A percentile compares a stretch with the other conserved stretches of the same genome.
Conservation (phyloP, 2,888 invertebrate genomes). For the Cephus pulcher region DNA sequence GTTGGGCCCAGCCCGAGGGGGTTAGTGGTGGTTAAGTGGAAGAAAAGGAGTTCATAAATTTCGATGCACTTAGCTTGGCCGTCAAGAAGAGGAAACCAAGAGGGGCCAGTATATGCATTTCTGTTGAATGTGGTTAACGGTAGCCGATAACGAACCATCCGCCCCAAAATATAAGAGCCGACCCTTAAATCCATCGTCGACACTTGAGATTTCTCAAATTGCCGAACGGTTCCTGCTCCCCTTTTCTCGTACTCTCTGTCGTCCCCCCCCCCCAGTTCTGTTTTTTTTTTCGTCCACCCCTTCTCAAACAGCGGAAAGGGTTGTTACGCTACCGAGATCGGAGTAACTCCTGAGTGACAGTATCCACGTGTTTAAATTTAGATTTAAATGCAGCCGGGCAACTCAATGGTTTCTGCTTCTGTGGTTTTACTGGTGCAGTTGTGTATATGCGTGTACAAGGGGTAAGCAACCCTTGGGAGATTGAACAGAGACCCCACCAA, state of each 20-base stretch:
- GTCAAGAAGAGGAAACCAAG: no score
- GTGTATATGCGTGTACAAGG: no score
- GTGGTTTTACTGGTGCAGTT: no score
- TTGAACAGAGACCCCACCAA: background rate
- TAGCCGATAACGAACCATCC: constrained; percentile 6
- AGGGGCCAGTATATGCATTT: background rate
- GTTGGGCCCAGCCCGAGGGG: constrained; percentile 10
- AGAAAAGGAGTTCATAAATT: constrained; percentile 41
- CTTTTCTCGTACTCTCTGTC: no score
- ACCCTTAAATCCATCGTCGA: constrained; percentile 3
- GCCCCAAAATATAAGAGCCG: background rate
- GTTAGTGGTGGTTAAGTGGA: constrained; percentile 19
- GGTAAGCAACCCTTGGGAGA: constrained; percentile 1
- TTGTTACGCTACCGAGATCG: background rate
- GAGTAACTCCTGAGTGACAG: background rate
- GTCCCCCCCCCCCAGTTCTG: no score
- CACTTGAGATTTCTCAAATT: background rate
- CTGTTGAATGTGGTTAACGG: background rate
- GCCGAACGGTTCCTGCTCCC: no score
- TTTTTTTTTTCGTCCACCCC: no score
- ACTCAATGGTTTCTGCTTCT: no score
- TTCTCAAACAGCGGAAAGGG: no score
- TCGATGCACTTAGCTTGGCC: constrained; percentile 43
- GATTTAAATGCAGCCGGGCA: background rate
- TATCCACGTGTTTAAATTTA: constrained; percentile 6